Base-by-base conservation (phyloP, 2,797 vertebrate species). In the Florisuga fusca region DNA sequence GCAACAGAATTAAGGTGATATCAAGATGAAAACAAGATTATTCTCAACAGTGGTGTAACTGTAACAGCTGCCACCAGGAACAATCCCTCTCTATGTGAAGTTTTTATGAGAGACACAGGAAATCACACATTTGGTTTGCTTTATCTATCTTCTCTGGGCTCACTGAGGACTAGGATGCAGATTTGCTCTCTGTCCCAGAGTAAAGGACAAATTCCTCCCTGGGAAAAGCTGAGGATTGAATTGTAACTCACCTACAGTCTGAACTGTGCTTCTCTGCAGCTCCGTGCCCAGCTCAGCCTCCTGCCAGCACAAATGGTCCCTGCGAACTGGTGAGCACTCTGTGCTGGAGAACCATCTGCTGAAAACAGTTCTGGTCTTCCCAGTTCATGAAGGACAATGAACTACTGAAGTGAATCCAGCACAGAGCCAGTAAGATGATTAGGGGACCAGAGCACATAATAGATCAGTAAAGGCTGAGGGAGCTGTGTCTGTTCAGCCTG, bases 111-210 rank as follows among this genome's bases (percentile, higher is more conserved):
- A 77, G 26, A 75, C 31, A 80, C 57, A 54, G 84, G 73, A 91
- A 91, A 75, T 90, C 59, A 68, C 19, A 41, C 68, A 77, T 93
- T 57, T 84, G 74, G 18, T 63, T 96, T 90, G 21, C 33, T 84
- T 94, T 82, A 74, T 67, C 48, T 84, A 18, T 8, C 11, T 86
- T 59, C 59, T 77, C 41, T 43, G 41, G 21, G 26, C 45, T 83
- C 1, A 1, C 25, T 85, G 34, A 46, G 46, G 33, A 61, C 53
- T 51, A 23, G 34, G 16, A 45, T 66, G 25, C 0, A 7, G 41
- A 67, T 92, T 77, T 83, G 62, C 33, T 25, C 43, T 91, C 53
- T 31, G 48, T 12, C n/a, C n/a, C 54, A 61, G 10, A 57, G 19
- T 15, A 23, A 90, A 80, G 25, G 22, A 67, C 31, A 74, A 15